Conservation (phyloP, 1,140 invertebrate genomes). For the Popillia japonica region DNA sequence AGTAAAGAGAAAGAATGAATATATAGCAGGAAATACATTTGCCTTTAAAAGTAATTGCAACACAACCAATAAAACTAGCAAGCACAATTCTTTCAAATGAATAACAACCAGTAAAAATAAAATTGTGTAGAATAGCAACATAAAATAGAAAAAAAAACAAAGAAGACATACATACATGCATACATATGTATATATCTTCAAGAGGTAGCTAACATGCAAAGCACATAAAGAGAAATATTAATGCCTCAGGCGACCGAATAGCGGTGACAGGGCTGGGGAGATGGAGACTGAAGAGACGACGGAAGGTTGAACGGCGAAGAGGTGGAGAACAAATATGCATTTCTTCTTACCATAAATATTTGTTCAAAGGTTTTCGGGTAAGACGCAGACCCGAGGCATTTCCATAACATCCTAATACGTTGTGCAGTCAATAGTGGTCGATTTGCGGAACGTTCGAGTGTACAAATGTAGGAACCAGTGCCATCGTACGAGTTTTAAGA, state of each 20-base stretch:
- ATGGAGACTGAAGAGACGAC: background rate
- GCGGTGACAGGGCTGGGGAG: background rate
- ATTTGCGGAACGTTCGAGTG: constrained; percentile 3
- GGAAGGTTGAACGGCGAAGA: background rate
- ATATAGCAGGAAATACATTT: too few relatives aligned
- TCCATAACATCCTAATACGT: constrained; percentile 30
- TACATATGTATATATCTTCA: background rate
- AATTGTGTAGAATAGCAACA: background rate
- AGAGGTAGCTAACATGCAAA: constrained; percentile 22
- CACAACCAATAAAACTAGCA: too few relatives aligned
- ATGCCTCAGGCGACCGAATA: background rate
- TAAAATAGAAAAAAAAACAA: background rate
- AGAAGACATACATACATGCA: background rate
- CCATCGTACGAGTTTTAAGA: background rate
- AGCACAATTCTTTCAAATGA: background rate
- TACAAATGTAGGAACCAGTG: background rate
- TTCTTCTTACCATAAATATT: constrained; percentile 34
- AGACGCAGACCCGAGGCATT: constrained; percentile 25
- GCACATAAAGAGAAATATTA: constrained; percentile 32
- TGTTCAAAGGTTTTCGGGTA: constrained; percentile 33
- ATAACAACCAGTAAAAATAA: background rate
- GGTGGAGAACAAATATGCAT: constrained; percentile 8
- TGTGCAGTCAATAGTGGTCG: constrained; percentile 32
- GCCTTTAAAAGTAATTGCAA: too few relatives aligned
- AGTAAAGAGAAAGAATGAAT: too few relatives aligned